Conservation (phyloP, 2,113 vertebrate species). For the Dascyllus trimaculatus region DNA sequence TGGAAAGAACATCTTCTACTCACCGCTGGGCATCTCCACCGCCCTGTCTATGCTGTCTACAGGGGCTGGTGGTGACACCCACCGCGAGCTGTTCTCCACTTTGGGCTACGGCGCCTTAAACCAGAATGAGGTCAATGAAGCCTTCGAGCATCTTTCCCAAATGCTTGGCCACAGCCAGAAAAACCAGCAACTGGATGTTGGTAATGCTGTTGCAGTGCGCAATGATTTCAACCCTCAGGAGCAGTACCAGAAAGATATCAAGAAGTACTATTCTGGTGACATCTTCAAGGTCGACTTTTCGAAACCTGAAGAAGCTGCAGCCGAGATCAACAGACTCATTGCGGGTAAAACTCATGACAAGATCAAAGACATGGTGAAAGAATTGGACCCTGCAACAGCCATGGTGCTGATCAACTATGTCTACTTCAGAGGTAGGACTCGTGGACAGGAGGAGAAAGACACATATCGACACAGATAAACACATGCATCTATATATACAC, state of each 20-base stretch:
- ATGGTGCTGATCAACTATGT: constrained; percentile 86
- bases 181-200: constrained; percentile 75
- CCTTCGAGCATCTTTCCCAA: constrained; percentile 76
- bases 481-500: background rate
- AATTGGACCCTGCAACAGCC: constrained; percentile 72
- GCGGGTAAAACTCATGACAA: constrained; percentile 81
- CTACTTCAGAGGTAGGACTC: constrained; percentile 82
- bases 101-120: constrained; percentile 76
- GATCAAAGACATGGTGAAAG: constrained; percentile 83
- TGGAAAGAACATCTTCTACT: constrained; percentile 85
- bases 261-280: constrained; percentile 70
- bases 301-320: constrained; percentile 73
- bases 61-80: constrained; percentile 70
- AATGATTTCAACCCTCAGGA: constrained; percentile 57
- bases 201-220: constrained; percentile 73
- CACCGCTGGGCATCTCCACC: constrained; percentile 79
- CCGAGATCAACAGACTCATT: constrained; percentile 80
- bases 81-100: constrained; percentile 77
- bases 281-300: constrained; percentile 83
- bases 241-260: constrained; percentile 73
- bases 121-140: constrained; percentile 59
- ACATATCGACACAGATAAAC: background rate
- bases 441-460: background rate
- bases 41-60: constrained; percentile 78
- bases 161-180: constrained; percentile 72